Percentiles rank a stretch among this genome's conserved stretches.
Conservation (phyloP, 2,888 invertebrate genomes). For the Vanessa cardui region DNA sequence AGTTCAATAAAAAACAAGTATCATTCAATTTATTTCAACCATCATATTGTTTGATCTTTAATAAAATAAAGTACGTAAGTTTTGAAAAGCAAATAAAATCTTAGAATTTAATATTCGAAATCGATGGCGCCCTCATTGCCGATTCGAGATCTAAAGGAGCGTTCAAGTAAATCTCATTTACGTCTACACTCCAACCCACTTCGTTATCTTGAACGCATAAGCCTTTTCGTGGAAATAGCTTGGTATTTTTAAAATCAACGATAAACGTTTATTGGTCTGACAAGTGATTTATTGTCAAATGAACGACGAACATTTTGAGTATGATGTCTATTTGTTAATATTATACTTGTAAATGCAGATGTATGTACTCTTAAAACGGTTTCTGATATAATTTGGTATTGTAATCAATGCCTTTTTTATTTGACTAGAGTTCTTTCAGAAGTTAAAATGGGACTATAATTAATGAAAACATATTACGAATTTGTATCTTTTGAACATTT, state of each 20-base stretch:
- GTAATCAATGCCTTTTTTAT: no score
- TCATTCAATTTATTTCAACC: no score
- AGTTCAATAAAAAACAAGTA: no score
- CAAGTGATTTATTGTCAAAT: slow-evolving; percentile 2
- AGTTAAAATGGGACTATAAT: no score
- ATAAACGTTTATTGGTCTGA: slow-evolving; percentile 2
- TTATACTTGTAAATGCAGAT: no score
- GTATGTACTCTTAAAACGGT: no score
- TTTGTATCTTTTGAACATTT: no score
- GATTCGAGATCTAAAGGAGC: slow-evolving; percentile 33
- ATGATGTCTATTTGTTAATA: no score
- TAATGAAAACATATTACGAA: no score
- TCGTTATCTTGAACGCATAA: slow-evolving; percentile 30
- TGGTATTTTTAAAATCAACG: not conserved
- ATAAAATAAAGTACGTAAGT: slow-evolving; percentile 1
- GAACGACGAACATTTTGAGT: not conserved
- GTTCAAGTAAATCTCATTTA: slow-evolving; percentile 36
- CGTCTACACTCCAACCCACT: slow-evolving; percentile 26
- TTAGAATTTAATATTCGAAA: slow-evolving; percentile 24
- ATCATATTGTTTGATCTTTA: no score
- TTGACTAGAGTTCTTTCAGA: no score
- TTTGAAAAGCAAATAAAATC: slow-evolving; percentile 11
- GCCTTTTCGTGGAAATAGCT: slow-evolving; percentile 22
- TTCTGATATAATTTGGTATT: no score
- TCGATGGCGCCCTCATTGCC: slow-evolving; percentile 16